phyloP scores from a whole-genome alignment of 2,888 invertebrate species.

The Parnassius smintheus region DNA sequence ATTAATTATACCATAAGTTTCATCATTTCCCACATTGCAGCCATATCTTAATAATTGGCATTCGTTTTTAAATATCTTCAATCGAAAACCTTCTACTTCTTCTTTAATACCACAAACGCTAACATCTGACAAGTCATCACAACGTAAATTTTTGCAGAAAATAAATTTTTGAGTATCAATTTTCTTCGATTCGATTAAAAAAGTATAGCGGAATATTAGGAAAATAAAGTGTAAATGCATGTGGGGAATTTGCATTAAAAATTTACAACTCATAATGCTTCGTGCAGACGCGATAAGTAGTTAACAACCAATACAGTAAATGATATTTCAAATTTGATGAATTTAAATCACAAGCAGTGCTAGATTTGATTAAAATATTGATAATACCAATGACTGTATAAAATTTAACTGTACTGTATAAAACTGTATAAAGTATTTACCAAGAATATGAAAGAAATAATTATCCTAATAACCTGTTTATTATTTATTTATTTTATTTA shows the following conservation, averaged over 20 bases:
- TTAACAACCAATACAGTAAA: too few species aligned
- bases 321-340: too few species aligned
- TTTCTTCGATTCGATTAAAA: not conserved
- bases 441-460: too few species aligned
- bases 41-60: conserved; percentile 57
- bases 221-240: not conserved
- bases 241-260: not conserved
- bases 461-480: too few species aligned
- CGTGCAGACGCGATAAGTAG: too few species aligned
- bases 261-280: too few species aligned
- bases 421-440: too few species aligned
- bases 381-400: too few species aligned
- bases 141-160: conserved; percentile 47
- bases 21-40: conserved; percentile 44
- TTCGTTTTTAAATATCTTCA: conserved; percentile 56
- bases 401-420: too few species aligned
- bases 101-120: conserved; percentile 54
- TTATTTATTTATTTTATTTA: too few species aligned
- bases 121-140: conserved; percentile 33
- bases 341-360: too few species aligned
- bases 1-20: conserved; percentile 50
- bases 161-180: conserved; percentile 36
- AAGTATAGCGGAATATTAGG: not conserved
- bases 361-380: too few species aligned
- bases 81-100: conserved; percentile 39